phyloP scores from a whole-genome alignment of 2,888 invertebrate species.

The Drepana falcataria region DNA sequence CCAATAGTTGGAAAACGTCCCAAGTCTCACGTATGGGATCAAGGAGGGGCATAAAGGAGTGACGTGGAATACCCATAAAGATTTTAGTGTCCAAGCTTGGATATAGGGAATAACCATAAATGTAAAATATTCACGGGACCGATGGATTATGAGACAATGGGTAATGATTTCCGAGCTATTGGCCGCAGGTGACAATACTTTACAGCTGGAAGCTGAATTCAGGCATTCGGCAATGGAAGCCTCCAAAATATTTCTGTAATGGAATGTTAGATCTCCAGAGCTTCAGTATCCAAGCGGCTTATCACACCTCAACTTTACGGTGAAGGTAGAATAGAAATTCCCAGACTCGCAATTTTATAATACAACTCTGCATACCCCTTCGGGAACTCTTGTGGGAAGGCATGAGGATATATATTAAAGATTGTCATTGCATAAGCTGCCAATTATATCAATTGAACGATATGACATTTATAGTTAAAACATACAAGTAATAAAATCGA shows the following conservation, averaged over 20 bases:
- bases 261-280: too few relatives aligned
- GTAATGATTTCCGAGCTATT: slow-evolving; percentile 37
- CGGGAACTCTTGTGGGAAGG: too few relatives aligned
- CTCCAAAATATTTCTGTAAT: neutral
- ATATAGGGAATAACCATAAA: slow-evolving; percentile 45
- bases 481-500: too few relatives aligned
- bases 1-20: slow-evolving; percentile 22
- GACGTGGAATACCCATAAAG: slow-evolving; percentile 62
- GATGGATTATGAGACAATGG: slow-evolving; percentile 60
- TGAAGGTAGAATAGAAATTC: too few relatives aligned
- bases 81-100: slow-evolving; percentile 51
- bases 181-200: slow-evolving; percentile 1
- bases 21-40: slow-evolving; percentile 32
- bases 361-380: too few relatives aligned
- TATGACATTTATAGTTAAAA: too few relatives aligned
- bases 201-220: neutral
- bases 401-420: too few relatives aligned
- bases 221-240: neutral
- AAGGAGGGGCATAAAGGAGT: slow-evolving; percentile 40
- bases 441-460: too few relatives aligned
- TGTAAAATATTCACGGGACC: slow-evolving; percentile 53
- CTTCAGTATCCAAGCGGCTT: too few relatives aligned
- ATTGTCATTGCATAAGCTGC: too few relatives aligned
- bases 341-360: too few relatives aligned
- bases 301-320: too few relatives aligned